Percentiles rank a stretch among this genome's conserved stretches.
Evolutionary conservation across 2,888 invertebrate genomes (phyloP).

Genomic region (Trilocha varians): DNA sequence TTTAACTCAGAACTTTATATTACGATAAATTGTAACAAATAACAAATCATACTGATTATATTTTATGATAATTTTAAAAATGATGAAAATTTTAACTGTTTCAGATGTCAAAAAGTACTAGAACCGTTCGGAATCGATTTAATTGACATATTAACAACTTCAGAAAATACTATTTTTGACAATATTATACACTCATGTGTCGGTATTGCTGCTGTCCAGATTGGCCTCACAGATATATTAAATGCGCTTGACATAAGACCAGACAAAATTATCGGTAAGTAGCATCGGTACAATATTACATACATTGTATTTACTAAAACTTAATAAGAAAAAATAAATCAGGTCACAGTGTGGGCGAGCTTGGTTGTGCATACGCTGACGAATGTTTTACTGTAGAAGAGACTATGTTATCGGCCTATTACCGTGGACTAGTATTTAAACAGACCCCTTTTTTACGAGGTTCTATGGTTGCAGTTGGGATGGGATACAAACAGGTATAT

Average conservation of each 20-base stretch:
- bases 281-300: constrained; percentile 24
- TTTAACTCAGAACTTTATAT: not conserved
- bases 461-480: constrained; percentile 89
- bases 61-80: too few species aligned
- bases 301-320: too few species aligned
- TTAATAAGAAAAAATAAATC: not conserved
- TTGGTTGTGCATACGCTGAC: too few species aligned
- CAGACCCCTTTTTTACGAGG: constrained; percentile 77
- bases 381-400: constrained; percentile 87
- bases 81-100: constrained; percentile 34
- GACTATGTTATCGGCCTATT: constrained; percentile 84
- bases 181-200: constrained; percentile 81
- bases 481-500: too few species aligned
- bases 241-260: too few species aligned
- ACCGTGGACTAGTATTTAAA: constrained; percentile 80
- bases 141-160: constrained; percentile 50
- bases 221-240: too few species aligned
- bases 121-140: constrained; percentile 5
- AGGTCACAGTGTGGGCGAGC: constrained; percentile 97
- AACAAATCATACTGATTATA: too few species aligned
- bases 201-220: constrained; percentile 78
- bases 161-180: constrained; percentile 56
- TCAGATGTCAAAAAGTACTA: constrained; percentile 2
- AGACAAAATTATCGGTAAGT: constrained; percentile 14
- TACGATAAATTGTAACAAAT: not conserved